Evolutionary conservation across 2,113 vertebrate species (phyloP).

Genomic region (Phalacrocorax pelagicus): DNA sequence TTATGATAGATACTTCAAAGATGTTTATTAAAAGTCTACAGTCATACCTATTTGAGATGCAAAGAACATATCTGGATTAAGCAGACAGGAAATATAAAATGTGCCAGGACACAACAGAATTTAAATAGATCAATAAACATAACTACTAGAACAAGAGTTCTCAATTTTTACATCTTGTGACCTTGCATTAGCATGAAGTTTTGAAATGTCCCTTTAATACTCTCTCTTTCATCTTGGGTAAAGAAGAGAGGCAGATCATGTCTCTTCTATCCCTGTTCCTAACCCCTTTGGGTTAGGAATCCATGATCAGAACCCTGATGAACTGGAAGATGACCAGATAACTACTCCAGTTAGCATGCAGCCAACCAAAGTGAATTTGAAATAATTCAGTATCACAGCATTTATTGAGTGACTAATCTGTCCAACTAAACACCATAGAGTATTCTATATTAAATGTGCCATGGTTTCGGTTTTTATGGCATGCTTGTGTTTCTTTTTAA

Average conservation of each 20-base stretch:
- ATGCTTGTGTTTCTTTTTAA: neutral
- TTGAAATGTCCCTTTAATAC: neutral
- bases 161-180: constrained; percentile 17
- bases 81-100: constrained; percentile 33
- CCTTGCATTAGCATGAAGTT: constrained; percentile 29
- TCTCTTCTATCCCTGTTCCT: neutral
- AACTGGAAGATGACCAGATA: neutral
- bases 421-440: neutral
- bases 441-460: neutral
- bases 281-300: neutral
- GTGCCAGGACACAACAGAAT: neutral
- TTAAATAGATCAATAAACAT: constrained; percentile 28
- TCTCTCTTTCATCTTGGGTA: neutral
- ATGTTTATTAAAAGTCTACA: neutral
- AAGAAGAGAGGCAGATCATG: neutral
- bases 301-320: neutral
- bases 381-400: neutral
- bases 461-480: neutral
- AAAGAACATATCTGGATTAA: neutral
- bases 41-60: neutral
- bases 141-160: neutral
- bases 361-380: neutral
- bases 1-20: neutral
- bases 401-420: neutral
- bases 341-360: neutral